Base-by-base conservation (phyloP, 2,797 vertebrate genomes). In the Chelmon rostratus region DNA sequence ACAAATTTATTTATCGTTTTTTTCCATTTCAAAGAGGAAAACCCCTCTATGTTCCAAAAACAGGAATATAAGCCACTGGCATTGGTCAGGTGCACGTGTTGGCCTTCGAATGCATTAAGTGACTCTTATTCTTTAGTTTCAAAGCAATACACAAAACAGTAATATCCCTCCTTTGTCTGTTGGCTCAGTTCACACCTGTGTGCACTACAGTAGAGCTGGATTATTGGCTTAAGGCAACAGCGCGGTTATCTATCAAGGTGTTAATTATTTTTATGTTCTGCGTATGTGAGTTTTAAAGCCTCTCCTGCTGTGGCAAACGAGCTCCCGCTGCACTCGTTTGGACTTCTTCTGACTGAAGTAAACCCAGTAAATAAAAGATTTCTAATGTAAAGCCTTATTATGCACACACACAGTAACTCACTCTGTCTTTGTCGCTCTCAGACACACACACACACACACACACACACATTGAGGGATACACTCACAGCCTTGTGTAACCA, bases 401-500 rank as follows among this genome's bases (percentile, higher is more conserved):
- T 9, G 18, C 25, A 47, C 37, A 44, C 3, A 49, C 58, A 66
- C 33, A 59, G 5, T 5, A 23, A 21, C 63, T n/a, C 40, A 11
- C 54, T n/a, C 23, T 31, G 19, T 57, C 19, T 61, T 57, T 67
- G 37, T 50, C 11, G 3, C 33, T 50, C n/a, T 18, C 49, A 46
- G 18, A 16, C 15, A 47, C 18, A 72, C 33, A 23, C 16, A 40
- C 25, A 44, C 6, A 49, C 52, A 56, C 38, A 53, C 40, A 62
- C 50, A 77, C 62, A 68, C 54, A 83, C 78, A 73, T 3, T 21
- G 37, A 74, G 33, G 64, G 38, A 83, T 71, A 74, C 85, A 87
- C 69, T 68, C 58, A 12, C 1, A 54, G 54, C 49, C 46, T 63
- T 83, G 61, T 80, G 58, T 19, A 23, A 77, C 56, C 91, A 91